Conservation (phyloP, 2,888 invertebrate species). For the Oegoconia quadripuncta region DNA sequence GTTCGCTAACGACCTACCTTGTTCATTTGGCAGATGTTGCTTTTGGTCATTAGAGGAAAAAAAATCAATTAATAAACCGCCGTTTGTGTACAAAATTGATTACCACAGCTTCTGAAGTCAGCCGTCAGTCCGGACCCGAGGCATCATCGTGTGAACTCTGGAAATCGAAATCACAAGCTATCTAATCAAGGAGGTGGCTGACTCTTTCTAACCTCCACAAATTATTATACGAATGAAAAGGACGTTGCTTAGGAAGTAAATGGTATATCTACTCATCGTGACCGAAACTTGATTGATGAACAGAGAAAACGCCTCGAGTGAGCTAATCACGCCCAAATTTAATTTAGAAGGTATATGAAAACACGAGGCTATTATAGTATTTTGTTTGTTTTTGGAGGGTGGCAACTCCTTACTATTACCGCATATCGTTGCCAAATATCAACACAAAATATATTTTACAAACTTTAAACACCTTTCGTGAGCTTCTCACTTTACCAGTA, state of each 20-base stretch:
- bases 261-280: constrained; percentile 54
- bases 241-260: constrained; percentile 58
- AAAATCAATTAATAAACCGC: constrained; percentile 72
- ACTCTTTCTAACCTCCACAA: constrained; percentile 37
- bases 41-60: constrained; percentile 67
- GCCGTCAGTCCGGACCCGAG: constrained; percentile 52
- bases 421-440: too few relatives aligned
- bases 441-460: too few relatives aligned
- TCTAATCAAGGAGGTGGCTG: constrained; percentile 48
- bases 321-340: constrained; percentile 75
- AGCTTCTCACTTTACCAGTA: too few relatives aligned
- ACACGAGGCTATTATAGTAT: constrained; percentile 50
- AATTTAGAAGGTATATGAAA: constrained; percentile 69
- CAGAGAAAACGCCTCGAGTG: constrained; percentile 76
- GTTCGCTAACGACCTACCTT: constrained; percentile 62
- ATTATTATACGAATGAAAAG: constrained; percentile 33
- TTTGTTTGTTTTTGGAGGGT: constrained; percentile 70
- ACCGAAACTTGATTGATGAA: constrained; percentile 72
- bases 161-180: constrained; percentile 58
- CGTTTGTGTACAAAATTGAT: constrained; percentile 77
- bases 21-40: constrained; percentile 70
- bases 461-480: too few relatives aligned
- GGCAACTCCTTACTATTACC: not conserved
- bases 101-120: constrained; percentile 69
- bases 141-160: constrained; percentile 65